phyloP scores from a whole-genome alignment of 2,797 vertebrate species.

The Halcyon leucocephala region DNA sequence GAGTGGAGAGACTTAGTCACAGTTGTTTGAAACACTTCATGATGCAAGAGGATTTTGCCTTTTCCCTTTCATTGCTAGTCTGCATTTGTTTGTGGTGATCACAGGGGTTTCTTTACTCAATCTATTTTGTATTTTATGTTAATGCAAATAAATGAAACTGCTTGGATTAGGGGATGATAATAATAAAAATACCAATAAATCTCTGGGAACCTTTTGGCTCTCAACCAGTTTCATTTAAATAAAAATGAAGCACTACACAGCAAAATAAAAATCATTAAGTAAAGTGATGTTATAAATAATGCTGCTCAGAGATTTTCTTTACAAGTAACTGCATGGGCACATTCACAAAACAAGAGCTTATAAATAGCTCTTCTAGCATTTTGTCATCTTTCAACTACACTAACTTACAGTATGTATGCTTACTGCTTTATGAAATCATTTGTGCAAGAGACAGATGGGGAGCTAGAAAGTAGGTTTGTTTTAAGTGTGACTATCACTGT shows the following conservation, averaged over 20 bases:
- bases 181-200: conserved; percentile 11
- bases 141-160: neutral
- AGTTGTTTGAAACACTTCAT: neutral
- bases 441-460: neutral
- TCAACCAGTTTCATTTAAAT: neutral
- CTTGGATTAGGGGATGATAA: neutral
- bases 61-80: neutral
- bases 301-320: conserved; percentile 1
- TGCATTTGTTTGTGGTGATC: neutral
- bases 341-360: neutral
- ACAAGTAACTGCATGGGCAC: neutral
- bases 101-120: neutral
- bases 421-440: conserved; percentile 21
- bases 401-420: neutral
- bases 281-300: conserved; percentile 35
- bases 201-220: neutral
- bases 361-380: conserved; percentile 18
- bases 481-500: neutral
- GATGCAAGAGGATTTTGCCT: neutral
- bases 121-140: neutral
- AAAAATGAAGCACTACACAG: neutral
- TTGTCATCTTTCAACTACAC: conserved; percentile 38
- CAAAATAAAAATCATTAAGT: conserved; percentile 19
- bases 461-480: neutral
- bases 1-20: neutral